Conservation (phyloP, 2,797 vertebrate species). For the Erithacus rubecula region DNA sequence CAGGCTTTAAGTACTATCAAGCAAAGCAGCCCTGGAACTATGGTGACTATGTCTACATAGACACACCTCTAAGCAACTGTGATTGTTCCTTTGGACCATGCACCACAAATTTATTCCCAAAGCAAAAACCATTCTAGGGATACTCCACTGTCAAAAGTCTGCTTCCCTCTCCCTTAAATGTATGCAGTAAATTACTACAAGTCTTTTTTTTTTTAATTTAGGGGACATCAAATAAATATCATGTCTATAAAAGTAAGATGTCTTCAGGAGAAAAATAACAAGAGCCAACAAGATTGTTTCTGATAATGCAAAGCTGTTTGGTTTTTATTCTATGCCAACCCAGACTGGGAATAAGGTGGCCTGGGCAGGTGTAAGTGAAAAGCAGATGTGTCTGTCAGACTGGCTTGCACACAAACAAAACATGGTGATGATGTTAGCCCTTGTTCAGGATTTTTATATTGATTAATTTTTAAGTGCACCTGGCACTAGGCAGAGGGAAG, state of each 20-base stretch:
- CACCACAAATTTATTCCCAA: not conserved
- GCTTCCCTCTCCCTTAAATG: not conserved
- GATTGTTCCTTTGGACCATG: not conserved
- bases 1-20: conserved; percentile 10
- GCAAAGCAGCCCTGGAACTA: conserved; percentile 15
- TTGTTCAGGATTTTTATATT: not conserved
- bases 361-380: not conserved
- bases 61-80: conserved; percentile 12
- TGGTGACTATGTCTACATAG: conserved; percentile 17
- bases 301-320: not conserved
- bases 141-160: not conserved
- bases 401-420: not conserved
- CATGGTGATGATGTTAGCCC: not conserved
- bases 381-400: not conserved
- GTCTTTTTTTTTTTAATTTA: not conserved
- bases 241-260: not conserved
- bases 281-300: not conserved
- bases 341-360: fast-evolving
- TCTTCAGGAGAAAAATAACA: not conserved
- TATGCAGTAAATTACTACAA: not conserved
- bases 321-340: not conserved
- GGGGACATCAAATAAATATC: not conserved
- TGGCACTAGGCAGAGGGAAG: not conserved
- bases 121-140: not conserved
- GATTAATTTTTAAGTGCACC: not conserved